Evolutionary conservation across 1,140 invertebrate species (phyloP).

Genomic region (Lepidurus arcticus): DNA sequence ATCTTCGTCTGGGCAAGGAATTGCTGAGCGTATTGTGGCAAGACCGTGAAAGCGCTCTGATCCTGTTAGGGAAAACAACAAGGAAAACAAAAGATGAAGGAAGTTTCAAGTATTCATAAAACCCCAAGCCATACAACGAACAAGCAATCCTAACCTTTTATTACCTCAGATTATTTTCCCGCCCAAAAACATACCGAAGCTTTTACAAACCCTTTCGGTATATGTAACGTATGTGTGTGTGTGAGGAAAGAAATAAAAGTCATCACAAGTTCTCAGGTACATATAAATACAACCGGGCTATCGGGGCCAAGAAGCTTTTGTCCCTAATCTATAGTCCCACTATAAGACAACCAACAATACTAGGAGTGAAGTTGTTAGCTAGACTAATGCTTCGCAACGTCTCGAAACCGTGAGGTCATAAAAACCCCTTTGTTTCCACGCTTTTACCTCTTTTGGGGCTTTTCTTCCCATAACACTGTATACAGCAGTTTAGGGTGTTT

Average conservation of each 20-base stretch:
- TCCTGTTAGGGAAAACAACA: background rate
- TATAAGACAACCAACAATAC: conserved; percentile 1
- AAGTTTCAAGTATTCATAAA: background rate
- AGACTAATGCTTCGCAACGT: background rate
- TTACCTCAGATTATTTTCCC: background rate
- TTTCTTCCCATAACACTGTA: background rate
- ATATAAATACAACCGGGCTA: background rate
- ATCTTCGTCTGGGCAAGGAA: conserved; percentile 1
- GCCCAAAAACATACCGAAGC: background rate
- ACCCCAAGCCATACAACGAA: background rate
- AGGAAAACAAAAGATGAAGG: background rate
- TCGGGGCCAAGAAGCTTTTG: background rate
- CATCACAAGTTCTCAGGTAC: background rate
- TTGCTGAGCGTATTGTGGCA: background rate
- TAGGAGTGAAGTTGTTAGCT: conserved; percentile 14
- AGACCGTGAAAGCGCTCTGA: conserved; percentile 8
- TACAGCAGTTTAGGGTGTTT: background rate
- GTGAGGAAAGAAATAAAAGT: background rate
- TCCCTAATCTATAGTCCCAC: background rate
- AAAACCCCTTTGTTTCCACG: conserved; percentile 2
- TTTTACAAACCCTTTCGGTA: background rate
- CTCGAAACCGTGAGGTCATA: background rate
- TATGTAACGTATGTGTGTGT: no score
- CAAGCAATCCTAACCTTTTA: background rate
- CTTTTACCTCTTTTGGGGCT: background rate